Evolutionary conservation across 2,888 invertebrate genomes (phyloP).

Genomic region (Gari tellinella): DNA sequence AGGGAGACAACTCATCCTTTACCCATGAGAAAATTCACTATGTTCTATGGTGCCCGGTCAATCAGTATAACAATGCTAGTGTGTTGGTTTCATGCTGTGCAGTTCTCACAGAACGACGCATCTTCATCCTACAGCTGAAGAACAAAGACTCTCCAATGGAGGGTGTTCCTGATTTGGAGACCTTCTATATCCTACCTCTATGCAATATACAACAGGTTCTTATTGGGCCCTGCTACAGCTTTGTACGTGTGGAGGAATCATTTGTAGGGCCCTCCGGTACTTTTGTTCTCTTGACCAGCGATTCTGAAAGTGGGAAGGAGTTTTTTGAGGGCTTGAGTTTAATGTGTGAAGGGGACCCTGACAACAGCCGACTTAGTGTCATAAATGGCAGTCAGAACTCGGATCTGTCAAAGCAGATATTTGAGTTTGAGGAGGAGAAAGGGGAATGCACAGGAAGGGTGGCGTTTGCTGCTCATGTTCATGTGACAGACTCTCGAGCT

Average conservation of each 20-base stretch:
- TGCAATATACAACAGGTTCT: constrained; percentile 80
- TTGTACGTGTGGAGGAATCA: constrained; percentile 80
- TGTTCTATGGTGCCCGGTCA: constrained; percentile 79
- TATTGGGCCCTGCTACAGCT: constrained; percentile 78
- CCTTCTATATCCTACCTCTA: constrained; percentile 78
- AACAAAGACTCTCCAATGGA: constrained; percentile 63
- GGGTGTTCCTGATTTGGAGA: constrained; percentile 76
- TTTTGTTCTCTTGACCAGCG: constrained; percentile 75
- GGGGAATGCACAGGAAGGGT: constrained; percentile 73
- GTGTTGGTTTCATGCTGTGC: constrained; percentile 75
- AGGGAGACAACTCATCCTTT: constrained; percentile 21
- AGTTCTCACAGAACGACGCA: constrained; percentile 71
- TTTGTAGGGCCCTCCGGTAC: constrained; percentile 80
- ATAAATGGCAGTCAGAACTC: constrained; percentile 69
- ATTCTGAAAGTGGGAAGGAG: constrained; percentile 70
- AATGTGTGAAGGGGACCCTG: constrained; percentile 36
- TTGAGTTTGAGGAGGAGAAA: constrained; percentile 66
- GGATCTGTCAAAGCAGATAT: constrained; percentile 70
- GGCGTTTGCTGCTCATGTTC: constrained; percentile 66
- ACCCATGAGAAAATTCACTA: constrained; percentile 65
- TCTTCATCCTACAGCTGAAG: constrained; percentile 73
- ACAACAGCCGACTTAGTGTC: constrained; percentile 59
- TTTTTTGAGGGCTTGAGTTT: constrained; percentile 74
- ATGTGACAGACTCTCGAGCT: constrained; percentile 52
- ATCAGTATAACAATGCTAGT: constrained; percentile 72